Base-by-base conservation (phyloP, 2,113 vertebrate species). In the Carassius carassius region DNA sequence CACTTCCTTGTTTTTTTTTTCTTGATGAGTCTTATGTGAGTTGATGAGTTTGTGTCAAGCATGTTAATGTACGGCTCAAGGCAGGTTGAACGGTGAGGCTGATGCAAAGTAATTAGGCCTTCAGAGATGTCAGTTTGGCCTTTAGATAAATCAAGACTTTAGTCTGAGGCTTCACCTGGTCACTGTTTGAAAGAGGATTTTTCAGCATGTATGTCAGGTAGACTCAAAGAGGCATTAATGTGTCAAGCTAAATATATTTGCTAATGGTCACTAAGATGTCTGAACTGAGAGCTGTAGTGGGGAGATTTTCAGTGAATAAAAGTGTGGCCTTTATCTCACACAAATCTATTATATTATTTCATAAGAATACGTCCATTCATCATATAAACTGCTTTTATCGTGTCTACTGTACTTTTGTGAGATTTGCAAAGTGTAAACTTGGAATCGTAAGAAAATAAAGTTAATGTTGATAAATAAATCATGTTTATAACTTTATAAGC, bases 31-130 rank as follows among this genome's bases (percentile, higher is more conserved):
- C 25, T n/a, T 77, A 56, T 77, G 76, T 63, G 56, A 79, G 35
- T 63, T 79, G n/a, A 79, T 79, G 77, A 41, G n/a, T 62, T 17
- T 63, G 58, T 47, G 58, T 63, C 56, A 44, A 44, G 77, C 77
- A 79, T 63, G 77, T 63, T 79, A 79, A 79, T 79, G 21, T 8
- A 17, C 14, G 19, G 6, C 29, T 54, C 32, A 54, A 23, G 49
- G 67, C 81, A 62, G 47, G 29, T 25, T 60, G 70, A 54, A 79
- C 8, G 9, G 14, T n/a, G 21, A 44, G 23, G 12, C 77, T 84
- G 74, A 82, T 78, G 81, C 78, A 78, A 81, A 65, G 54, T 83
- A 85, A 89, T 89, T 85, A 86, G 82, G 58, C 54, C 47, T 81
- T 76, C 10, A 65, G 75, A 75, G 23, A 65, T 65, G 56, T 63